phyloP scores from a whole-genome alignment of 1,140 invertebrate genomes.

The Venustaconcha ellipsiformis region DNA sequence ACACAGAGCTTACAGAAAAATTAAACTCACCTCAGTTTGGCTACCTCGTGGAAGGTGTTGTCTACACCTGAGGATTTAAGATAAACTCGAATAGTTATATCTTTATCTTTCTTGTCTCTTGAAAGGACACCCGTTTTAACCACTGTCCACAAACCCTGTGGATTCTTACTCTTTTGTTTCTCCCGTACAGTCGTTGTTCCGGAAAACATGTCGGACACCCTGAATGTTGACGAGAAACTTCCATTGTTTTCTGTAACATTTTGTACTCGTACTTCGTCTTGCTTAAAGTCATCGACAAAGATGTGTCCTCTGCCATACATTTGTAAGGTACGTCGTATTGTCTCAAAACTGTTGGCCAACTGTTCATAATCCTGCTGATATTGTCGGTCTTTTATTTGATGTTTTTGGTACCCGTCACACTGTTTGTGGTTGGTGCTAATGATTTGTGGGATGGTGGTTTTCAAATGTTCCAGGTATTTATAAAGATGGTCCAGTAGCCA shows the following conservation, averaged over 20 bases:
- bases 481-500: conserved; percentile 16
- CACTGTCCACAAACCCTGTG: conserved; percentile 28
- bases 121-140: conserved; percentile 18
- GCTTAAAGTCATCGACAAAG: conserved; percentile 24
- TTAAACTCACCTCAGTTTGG: conserved; percentile 34
- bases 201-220: conserved; percentile 19
- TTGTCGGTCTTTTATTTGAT: conserved; percentile 7
- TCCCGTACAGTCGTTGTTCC: conserved; percentile 17
- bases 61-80: conserved; percentile 20
- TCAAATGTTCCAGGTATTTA: conserved; percentile 13
- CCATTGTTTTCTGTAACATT: background rate
- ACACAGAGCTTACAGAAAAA: background rate
- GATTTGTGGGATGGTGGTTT: conserved; percentile 19
- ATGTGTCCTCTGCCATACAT: conserved; percentile 27
- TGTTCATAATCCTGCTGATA: conserved; percentile 16
- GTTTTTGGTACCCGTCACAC: background rate
- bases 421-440: conserved; percentile 18
- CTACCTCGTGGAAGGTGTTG: conserved; percentile 36
- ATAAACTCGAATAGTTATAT: conserved; percentile 32
- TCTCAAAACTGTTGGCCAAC: conserved; percentile 12
- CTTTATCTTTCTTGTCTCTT: conserved; percentile 13
- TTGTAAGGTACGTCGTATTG: conserved; percentile 2
- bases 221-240: conserved; percentile 7
- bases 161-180: background rate
- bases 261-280: conserved; percentile 22